Evolutionary conservation across 2,113 vertebrate species (phyloP).

Genomic region (Nothoprocta pentlandii): DNA sequence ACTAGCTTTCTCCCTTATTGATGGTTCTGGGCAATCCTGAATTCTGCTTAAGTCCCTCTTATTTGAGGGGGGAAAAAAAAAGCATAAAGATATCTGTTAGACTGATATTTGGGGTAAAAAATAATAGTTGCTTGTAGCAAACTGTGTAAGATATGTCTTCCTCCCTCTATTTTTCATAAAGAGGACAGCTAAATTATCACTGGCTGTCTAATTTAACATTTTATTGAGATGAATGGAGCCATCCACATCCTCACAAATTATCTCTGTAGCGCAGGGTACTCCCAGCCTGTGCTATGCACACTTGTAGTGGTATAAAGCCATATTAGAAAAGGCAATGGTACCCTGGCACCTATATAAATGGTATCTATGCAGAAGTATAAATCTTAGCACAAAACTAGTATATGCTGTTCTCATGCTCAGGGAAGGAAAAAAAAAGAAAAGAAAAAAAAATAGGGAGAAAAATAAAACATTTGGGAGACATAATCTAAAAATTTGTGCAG

Average conservation of each 20-base stretch:
- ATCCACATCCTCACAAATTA: not conserved
- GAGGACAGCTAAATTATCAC: not conserved
- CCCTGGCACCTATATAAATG: too few species aligned
- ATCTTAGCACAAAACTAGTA: not conserved
- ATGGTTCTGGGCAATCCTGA: not conserved
- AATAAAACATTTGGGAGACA: not conserved
- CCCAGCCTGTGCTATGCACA: not conserved
- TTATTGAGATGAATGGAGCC: not conserved
- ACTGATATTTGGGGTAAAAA: not conserved
- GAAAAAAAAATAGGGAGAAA: not conserved
- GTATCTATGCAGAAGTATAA: not conserved
- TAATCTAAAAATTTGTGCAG: not conserved
- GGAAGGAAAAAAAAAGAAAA: not conserved
- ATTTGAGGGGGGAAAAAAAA: not conserved
- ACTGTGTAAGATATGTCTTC: not conserved
- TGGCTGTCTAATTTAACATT: not conserved
- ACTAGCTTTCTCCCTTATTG: not conserved
- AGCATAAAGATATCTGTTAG: not conserved
- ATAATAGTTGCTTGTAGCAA: not conserved
- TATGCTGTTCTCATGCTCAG: not conserved
- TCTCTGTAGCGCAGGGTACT: not conserved
- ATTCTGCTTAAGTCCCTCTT: not conserved
- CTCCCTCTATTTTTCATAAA: not conserved
- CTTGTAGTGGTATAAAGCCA: not conserved
- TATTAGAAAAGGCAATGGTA: not conserved